Evolutionary conservation across 2,888 invertebrate genomes (phyloP), one percentile per base, ranked within the genome.

Genomic region (Ptilodon capucinus): DNA sequence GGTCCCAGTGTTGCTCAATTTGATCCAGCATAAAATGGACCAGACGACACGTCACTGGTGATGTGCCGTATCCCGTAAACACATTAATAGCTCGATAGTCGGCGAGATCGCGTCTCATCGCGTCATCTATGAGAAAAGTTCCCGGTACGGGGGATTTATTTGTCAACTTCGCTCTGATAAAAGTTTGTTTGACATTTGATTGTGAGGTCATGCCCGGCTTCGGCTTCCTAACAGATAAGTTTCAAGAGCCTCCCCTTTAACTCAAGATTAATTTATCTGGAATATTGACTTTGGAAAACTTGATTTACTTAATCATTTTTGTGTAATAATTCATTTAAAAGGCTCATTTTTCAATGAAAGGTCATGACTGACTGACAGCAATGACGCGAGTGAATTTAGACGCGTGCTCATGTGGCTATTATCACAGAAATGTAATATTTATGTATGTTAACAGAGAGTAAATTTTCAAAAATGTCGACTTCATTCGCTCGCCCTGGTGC

Each of bases 151-250:
- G 68, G 82, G 80, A 87, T 88, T 89, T 89, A 90, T 88, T 88
- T 88, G 87, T 88, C 87, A 85, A 89, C 86, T 88, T 88, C 71
- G 68, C 68, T 74, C 80, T 79, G 89, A 89, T 89, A 88, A 90
- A 90, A 90, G 76, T 91, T 89, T 80, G 81, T 86, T 86, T 83
- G 86, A 82, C 84, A 77, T 86, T 84, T 85, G 86, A 87, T 89
- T 88, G 87, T 83, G 76, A 80, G 85, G 84, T 83, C 86, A 81
- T 79, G 77, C 82, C 69, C 68, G 61, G 63, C 65, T 63, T 59
- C 63, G 60, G 71, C 61, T 74, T 74, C 74, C 74, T 71, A 58
- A 49, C 54, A 76, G 84, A 86, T 78, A 81, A 81, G 62, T 81
- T 79, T 70, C 56, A 59, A 68, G 70, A 46, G 66, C 60, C 61